Evolutionary conservation across 1,140 invertebrate genomes (phyloP), one percentile per base, ranked within the genome.

Genomic region (Schlechtendalia chinensis): DNA sequence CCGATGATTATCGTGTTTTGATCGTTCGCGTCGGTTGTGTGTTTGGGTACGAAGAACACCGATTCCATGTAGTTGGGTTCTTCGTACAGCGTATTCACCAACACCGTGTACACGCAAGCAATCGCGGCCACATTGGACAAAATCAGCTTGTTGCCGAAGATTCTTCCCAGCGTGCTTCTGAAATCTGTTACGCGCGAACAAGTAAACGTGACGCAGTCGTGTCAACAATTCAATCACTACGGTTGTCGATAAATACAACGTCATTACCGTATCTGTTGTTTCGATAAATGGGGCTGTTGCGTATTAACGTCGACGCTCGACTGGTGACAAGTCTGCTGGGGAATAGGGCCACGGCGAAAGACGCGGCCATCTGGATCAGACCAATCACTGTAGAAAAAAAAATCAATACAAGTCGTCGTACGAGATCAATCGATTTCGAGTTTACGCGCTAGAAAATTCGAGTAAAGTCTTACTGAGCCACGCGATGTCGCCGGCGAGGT

Each of bases 61-160:
- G 75, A 79, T 50, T 79, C 75, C 75, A 79, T 79, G 8, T 79
- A 79, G 50, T 79, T 79, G 3, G 75, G 75, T 59, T 79, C 75
- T 50, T 79, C 75, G 56, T 79, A 79, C 32, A 79, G 19, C 53
- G 45, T 79, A n/a, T 79, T 79, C 6, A 79, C 27, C 14, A 79
- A 19, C 27, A 79, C 75, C 10, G 75, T 79, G 24, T 79, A 79
- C n/a, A 79, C 75, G 6, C 58, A 79, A 24, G 75, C 56, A 1
- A 79, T 79, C 11, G 75, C 75, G 4, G 58, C n/a, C 17, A 79
- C 19, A 14, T 79, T 79, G 16, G 39, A 61, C 29, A 79, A 5
- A 12, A 79, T 79, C 11, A 79, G 29, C 17, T 79, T 79, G 24
- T 59, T 79, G 24, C 58, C 29, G 58, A 79, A 79, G 45, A 79